phyloP scores from a whole-genome alignment of 2,888 invertebrate genomes.

The Boloria selene region DNA sequence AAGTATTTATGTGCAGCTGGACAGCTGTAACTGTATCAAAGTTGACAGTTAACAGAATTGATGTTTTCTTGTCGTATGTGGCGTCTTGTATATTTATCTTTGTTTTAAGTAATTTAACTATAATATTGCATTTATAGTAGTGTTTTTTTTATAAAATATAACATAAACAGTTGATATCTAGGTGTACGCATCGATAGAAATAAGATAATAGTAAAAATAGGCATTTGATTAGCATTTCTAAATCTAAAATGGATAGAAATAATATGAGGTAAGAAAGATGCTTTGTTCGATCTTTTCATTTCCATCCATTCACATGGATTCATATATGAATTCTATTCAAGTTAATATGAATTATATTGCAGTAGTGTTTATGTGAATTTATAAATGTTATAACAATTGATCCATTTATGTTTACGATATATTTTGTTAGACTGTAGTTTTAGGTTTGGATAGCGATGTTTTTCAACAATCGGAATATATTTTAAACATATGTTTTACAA shows the following conservation, averaged over 20 bases:
- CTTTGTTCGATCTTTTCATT: conserved; percentile 54
- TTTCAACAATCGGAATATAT: conserved; percentile 6
- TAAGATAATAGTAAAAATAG: conserved; percentile 56
- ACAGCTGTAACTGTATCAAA: conserved; percentile 29
- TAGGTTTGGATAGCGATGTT: neutral
- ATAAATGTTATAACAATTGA: neutral
- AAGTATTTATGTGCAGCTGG: conserved; percentile 18
- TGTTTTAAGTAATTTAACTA: conserved; percentile 58
- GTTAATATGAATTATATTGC: neutral
- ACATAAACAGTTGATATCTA: conserved; percentile 48
- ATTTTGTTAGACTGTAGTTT: neutral
- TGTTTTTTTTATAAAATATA: conserved; percentile 47
- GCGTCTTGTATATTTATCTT: conserved; percentile 72
- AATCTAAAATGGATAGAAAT: conserved; percentile 44
- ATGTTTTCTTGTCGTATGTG: conserved; percentile 47
- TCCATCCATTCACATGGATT: conserved; percentile 49
- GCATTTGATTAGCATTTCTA: conserved; percentile 27
- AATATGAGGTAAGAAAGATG: conserved; percentile 70
- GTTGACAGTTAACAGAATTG: conserved; percentile 33
- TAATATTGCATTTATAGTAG: conserved; percentile 56
- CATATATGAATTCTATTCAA: conserved; percentile 12
- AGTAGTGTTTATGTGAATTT: neutral
- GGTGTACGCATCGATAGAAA: conserved; percentile 46
- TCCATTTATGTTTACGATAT: conserved; percentile 5
- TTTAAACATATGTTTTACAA: conserved; percentile 19